Evolutionary conservation across 1,140 invertebrate species (phyloP).

Genomic region (Odontomachus brunneus): DNA sequence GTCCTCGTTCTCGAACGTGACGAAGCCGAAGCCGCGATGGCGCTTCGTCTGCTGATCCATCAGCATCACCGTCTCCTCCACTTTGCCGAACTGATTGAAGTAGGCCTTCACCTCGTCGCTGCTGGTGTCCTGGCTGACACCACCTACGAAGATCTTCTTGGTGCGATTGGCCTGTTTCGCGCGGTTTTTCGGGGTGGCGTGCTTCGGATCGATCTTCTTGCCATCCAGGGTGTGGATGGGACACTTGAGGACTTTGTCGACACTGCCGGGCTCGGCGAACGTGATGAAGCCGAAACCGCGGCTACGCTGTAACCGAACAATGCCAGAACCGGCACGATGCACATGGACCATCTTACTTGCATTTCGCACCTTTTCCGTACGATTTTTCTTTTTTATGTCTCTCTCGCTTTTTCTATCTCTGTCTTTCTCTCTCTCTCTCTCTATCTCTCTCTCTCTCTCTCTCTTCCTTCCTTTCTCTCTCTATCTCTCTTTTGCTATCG

Average conservation of each 20-base stretch:
- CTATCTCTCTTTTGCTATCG: neutral
- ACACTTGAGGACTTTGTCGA: slow-evolving; percentile 95
- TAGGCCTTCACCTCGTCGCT: slow-evolving; percentile 96
- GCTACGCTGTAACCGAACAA: slow-evolving; percentile 91
- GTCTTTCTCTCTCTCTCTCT: neutral
- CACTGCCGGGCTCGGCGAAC: slow-evolving; percentile 94
- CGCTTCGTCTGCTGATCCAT: slow-evolving; percentile 98
- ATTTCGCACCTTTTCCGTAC: slow-evolving; percentile 20
- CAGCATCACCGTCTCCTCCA: slow-evolving; percentile 96
- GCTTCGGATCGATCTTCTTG: slow-evolving; percentile 97
- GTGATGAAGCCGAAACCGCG: slow-evolving; percentile 97
- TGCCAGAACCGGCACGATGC: slow-evolving; percentile 76
- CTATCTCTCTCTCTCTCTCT: neutral
- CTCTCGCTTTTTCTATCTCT: neutral
- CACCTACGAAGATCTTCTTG: slow-evolving; percentile 96
- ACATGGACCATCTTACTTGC: slow-evolving; percentile 67
- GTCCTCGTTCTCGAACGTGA: slow-evolving; percentile 96
- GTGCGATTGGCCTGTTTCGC: slow-evolving; percentile 94
- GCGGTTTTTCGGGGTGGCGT: slow-evolving; percentile 96
- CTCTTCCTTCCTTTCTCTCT: neutral
- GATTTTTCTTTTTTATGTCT: neutral
- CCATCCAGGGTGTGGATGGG: slow-evolving; percentile 97
- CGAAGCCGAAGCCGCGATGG: slow-evolving; percentile 96
- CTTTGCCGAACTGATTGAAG: slow-evolving; percentile 96
- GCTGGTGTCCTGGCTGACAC: slow-evolving; percentile 96